These are phyloP conservation scores for Biston betularia DNA, from an alignment of 2,888 invertebrate species.

Conservation along the genomic window DNA sequence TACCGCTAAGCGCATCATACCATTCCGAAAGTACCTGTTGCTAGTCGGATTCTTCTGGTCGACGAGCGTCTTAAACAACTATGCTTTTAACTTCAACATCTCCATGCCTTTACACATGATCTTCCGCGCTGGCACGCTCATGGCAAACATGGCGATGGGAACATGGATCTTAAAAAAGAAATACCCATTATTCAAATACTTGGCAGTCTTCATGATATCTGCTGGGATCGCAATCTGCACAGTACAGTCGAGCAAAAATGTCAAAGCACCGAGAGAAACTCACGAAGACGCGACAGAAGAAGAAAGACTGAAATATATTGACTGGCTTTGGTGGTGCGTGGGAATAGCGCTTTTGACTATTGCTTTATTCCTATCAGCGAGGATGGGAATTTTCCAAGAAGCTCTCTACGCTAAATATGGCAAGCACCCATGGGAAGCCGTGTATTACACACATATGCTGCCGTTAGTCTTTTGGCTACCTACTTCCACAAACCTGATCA, in stretches of 20 bases:
- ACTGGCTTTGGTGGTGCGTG: slow-evolving; percentile 87
- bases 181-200: slow-evolving; percentile 93
- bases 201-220: slow-evolving; percentile 97
- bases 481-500: slow-evolving; percentile 91
- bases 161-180: slow-evolving; percentile 94
- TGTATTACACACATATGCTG: slow-evolving; percentile 95
- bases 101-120: slow-evolving; percentile 99
- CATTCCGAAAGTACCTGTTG: slow-evolving; percentile 92
- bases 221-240: slow-evolving; percentile 96
- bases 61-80: slow-evolving; percentile 96
- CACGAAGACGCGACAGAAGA: slow-evolving; percentile 74
- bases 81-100: slow-evolving; percentile 98
- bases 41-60: slow-evolving; percentile 96
- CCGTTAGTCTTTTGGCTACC: slow-evolving; percentile 96
- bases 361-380: slow-evolving; percentile 96
- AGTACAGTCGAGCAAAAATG: slow-evolving; percentile 92
- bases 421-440: slow-evolving; percentile 95
- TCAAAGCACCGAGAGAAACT: slow-evolving; percentile 83
- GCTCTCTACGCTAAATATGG: slow-evolving; percentile 93
- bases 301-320: slow-evolving; percentile 73
- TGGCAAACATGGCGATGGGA: slow-evolving; percentile 98
- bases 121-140: slow-evolving; percentile 97
- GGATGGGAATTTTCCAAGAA: slow-evolving; percentile 98
- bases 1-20: slow-evolving; percentile 90
- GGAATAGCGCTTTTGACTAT: slow-evolving; percentile 94